Base-by-base conservation (phyloP, 2,797 vertebrate species). In the Sebastes ruberrimus region DNA sequence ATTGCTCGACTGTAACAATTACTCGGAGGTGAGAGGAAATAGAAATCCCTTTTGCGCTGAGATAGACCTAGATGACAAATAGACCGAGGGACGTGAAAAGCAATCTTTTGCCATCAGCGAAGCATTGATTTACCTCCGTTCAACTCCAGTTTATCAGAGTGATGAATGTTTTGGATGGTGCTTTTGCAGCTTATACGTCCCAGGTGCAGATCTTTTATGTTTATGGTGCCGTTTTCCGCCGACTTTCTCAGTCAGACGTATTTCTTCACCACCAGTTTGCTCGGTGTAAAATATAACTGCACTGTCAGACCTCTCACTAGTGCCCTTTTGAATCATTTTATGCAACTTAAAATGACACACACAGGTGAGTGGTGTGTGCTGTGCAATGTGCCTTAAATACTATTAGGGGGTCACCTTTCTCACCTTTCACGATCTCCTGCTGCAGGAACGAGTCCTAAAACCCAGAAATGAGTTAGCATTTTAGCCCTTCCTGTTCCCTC, bases 1-100 rank as follows among this genome's bases (percentile, higher is more conserved):
- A 92, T 89, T 88, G 78, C 81, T 90, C 27, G 42, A 82, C 88
- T 88, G 80, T 83, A 90, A 87, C 85, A 90, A 88, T 92, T 86
- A 88, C 85, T 86, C 74, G 86, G 74, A 89, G 84, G 80, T 87
- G 86, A 92, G 80, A 90, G 71, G 84, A 90, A 90, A 92, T 83
- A 77, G 84, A 92, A 91, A 89, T 85, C 72, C 62, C 83, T 78
- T 83, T 83, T 49, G 1, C 25, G 42, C 75, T 84, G 81, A 91
- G 89, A 91, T 87, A 85, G 84, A 87, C 82, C 86, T 78, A 81
- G 75, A 88, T 90, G 92, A 92, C 76, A 90, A 93, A 90, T 84
- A 63, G 88, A 85, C 83, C 66, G 27, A 83, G 76, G 42, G 53
- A 86, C 11, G 32, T 86, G 56, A 83, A 86, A 84, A 74, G 76